phyloP scores from a whole-genome alignment of 2,888 invertebrate genomes.

The Globia sparganii region DNA sequence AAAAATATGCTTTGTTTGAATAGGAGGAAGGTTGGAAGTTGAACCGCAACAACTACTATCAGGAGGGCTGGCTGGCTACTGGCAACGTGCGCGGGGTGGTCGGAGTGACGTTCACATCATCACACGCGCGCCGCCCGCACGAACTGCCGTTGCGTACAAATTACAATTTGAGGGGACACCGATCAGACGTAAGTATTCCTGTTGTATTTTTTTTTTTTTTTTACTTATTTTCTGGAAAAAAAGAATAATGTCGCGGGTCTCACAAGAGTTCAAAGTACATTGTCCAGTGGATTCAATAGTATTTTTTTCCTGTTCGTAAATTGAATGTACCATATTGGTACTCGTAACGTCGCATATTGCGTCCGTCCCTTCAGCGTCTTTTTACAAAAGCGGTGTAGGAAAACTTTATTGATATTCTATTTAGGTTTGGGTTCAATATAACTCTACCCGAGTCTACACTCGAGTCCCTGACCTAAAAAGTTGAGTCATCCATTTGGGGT shows the following conservation, averaged over 20 bases:
- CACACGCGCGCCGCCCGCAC: constrained; percentile 96
- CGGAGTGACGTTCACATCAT: constrained; percentile 98
- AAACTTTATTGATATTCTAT: constrained; percentile 51
- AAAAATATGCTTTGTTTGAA: constrained; percentile 52
- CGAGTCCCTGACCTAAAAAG: constrained; percentile 48
- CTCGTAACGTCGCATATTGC: constrained; percentile 19
- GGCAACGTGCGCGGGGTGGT: constrained; percentile 98
- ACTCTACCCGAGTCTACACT: constrained; percentile 11
- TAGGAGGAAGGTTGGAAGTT: constrained; percentile 99
- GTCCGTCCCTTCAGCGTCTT: constrained; percentile 19
- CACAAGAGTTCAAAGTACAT: constrained; percentile 6
- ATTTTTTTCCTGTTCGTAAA: constrained; percentile 18
- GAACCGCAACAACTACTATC: constrained; percentile 98
- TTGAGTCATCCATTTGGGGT: constrained; percentile 9
- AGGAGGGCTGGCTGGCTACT: constrained; percentile 99
- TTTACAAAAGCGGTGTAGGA: constrained; percentile 8
- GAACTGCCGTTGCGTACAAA: constrained; percentile 97
- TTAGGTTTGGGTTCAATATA: constrained; percentile 47
- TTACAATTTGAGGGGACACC: constrained; percentile 98
- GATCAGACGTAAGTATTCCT: constrained; percentile 95
- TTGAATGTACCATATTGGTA: neutral
- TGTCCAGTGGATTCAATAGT: constrained; percentile 21
- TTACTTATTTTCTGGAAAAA: neutral
- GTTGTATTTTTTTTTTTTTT: neutral
- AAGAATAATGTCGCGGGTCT: neutral